A percentile compares a stretch with the other conserved stretches of the same genome.
These are phyloP conservation scores for Leptinotarsa haldemani DNA, from an alignment of 2,888 invertebrate genomes.

Conservation along the genomic window DNA sequence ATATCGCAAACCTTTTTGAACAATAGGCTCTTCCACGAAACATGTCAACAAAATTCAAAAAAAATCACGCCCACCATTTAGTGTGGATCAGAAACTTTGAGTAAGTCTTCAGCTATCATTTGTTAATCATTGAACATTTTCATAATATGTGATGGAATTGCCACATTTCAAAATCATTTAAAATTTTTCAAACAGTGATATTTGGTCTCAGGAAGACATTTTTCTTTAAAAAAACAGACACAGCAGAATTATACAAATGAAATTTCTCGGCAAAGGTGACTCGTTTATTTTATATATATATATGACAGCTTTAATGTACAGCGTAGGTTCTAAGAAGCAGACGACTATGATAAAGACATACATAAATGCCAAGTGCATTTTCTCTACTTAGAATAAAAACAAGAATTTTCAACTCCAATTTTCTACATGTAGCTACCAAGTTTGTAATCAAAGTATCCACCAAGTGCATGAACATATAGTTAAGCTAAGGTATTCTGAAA, in stretches of 20 bases:
- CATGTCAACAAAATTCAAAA: too few relatives aligned
- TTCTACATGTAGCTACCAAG: not conserved
- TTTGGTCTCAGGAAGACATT: too few relatives aligned
- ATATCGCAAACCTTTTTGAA: too few relatives aligned
- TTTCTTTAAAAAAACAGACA: too few relatives aligned
- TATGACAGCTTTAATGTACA: constrained; percentile 37
- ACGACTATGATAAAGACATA: constrained; percentile 24
- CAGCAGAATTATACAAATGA: not conserved
- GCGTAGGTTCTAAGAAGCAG: constrained; percentile 22
- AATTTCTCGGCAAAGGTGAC: not conserved
- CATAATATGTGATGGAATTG: too few relatives aligned
- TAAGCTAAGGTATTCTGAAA: not conserved
- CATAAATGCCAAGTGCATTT: not conserved
- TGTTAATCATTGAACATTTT: too few relatives aligned
- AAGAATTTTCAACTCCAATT: constrained; percentile 5
- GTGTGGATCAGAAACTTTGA: too few relatives aligned
- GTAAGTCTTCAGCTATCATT: too few relatives aligned
- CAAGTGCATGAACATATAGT: constrained; percentile 1
- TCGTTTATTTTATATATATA: constrained; percentile 28
- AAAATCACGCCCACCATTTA: too few relatives aligned
- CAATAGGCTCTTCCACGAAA: too few relatives aligned
- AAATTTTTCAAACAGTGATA: too few relatives aligned
- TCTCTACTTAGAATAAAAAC: not conserved
- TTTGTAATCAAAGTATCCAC: not conserved
- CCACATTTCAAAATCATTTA: too few relatives aligned